Conservation (phyloP, 2,797 vertebrate species). For the Cygnus olor region DNA sequence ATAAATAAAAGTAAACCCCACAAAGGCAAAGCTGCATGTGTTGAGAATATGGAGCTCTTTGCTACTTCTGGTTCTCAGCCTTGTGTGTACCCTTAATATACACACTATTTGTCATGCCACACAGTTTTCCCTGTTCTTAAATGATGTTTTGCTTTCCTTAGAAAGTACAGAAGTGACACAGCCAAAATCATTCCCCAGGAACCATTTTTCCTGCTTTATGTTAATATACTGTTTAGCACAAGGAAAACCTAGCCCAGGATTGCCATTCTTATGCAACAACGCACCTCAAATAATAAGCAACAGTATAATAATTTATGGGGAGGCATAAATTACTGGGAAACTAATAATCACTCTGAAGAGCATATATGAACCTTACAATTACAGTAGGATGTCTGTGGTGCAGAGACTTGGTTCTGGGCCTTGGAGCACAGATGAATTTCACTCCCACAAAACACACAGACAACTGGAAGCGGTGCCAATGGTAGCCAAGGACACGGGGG, state of each 20-base stretch:
- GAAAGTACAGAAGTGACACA: background rate
- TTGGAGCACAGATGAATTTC: background rate
- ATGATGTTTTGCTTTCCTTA: slow-evolving; percentile 1
- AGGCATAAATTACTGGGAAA: slow-evolving; percentile 33
- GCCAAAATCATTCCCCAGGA: background rate
- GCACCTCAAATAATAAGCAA: background rate
- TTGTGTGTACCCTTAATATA: background rate
- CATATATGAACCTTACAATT: slow-evolving; percentile 2
- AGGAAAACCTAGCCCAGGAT: background rate
- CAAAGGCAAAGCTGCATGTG: background rate
- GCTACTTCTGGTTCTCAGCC: background rate
- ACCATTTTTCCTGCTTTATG: background rate
- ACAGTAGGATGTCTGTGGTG: background rate
- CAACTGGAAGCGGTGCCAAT: background rate
- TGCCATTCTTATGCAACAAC: background rate
- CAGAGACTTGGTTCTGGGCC: background rate
- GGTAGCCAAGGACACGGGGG: background rate
- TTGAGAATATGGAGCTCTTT: background rate
- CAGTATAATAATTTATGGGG: background rate
- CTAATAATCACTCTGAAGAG: background rate
- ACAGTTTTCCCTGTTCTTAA: background rate
- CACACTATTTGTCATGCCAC: background rate
- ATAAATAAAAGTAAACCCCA: background rate
- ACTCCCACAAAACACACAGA: background rate
- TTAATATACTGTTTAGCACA: background rate